Evolutionary conservation across 2,888 invertebrate species (phyloP), one percentile per base, ranked within the genome.

Genomic region (Athetis lepigone): DNA sequence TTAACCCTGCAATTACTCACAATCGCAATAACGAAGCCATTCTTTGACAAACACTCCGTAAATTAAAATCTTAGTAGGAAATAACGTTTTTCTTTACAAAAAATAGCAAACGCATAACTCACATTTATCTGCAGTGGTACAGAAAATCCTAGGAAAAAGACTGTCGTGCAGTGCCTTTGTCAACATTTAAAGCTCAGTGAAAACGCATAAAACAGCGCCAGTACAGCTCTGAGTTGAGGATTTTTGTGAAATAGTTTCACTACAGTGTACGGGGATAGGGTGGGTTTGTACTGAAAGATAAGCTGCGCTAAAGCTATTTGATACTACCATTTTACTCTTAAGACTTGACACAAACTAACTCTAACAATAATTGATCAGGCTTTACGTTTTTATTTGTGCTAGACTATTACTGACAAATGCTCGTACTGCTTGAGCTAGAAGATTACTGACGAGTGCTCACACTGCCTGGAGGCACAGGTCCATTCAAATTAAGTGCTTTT

Each of bases 171-270:
- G 46, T 43, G 69, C 73, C 61, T 82, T 82, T 82, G 82, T 82
- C 82, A 82, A 79, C 82, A 78, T 78, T 82, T 77, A 70, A 77
- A 76, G 76, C 77, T 75, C 78, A 72, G 71, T 65, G 72, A 70
- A 79, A 82, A 81, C 81, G 81, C 71, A 82, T 81, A 79, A 75
- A 79, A 74, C 73, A 78, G 66, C 71, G 51, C 58, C 36, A 50
- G 65, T 72, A 64, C 49, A 43, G 64, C 75, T 79, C 69, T 67
- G 68, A 66, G 63, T 40, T 42, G 47, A 50, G 69, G 57, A 60
- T 75, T 79, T 79, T 79, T 77, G 65, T 68, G 55, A 71, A 76
- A 81, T 75, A 81, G 81, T 81, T 81, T 70, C 77, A 40, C 70
- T 69, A 66, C 69, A 47, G 67, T 49, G 36, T 13, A 52, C 42